These are phyloP conservation scores for Tetragnatha versicolor DNA, from an alignment of 1,140 invertebrate species.

Conservation along the genomic window DNA sequence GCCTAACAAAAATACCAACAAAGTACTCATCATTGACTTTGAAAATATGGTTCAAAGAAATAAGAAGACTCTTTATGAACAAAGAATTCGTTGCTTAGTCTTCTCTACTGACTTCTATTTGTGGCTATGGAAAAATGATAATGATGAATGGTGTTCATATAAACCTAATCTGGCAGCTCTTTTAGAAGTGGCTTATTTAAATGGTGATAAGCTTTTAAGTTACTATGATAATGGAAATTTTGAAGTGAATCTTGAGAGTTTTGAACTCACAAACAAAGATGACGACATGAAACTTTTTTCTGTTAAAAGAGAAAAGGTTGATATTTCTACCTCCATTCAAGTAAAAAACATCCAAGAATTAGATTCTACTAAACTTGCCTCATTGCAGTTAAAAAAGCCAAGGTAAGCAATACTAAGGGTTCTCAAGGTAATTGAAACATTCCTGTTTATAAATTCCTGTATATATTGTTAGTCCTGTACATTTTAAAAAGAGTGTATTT, in stretches of 20 bases:
- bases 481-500: too few relatives aligned
- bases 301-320: slow-evolving; percentile 17
- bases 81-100: slow-evolving; percentile 22
- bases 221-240: slow-evolving; percentile 1
- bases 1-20: neutral
- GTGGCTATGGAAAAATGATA: slow-evolving; percentile 41
- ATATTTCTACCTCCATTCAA: neutral
- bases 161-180: neutral
- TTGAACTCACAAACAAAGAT: neutral
- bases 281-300: neutral
- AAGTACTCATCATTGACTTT: slow-evolving; percentile 15
- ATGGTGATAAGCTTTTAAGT: neutral
- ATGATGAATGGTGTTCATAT: slow-evolving; percentile 8
- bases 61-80: slow-evolving; percentile 10
- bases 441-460: neutral
- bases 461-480: too few relatives aligned
- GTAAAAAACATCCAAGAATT: neutral
- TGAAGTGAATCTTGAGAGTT: slow-evolving; percentile 27
- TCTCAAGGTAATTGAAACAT: neutral
- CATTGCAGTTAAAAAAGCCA: neutral
- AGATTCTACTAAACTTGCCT: neutral
- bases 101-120: slow-evolving; percentile 3
- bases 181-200: slow-evolving; percentile 35
- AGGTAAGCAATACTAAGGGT: neutral
- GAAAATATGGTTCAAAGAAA: slow-evolving; percentile 33